A percentile compares a stretch with the other conserved stretches of the same genome.
Evolutionary conservation across 2,113 vertebrate species (phyloP).

Genomic region (Platanista minor): DNA sequence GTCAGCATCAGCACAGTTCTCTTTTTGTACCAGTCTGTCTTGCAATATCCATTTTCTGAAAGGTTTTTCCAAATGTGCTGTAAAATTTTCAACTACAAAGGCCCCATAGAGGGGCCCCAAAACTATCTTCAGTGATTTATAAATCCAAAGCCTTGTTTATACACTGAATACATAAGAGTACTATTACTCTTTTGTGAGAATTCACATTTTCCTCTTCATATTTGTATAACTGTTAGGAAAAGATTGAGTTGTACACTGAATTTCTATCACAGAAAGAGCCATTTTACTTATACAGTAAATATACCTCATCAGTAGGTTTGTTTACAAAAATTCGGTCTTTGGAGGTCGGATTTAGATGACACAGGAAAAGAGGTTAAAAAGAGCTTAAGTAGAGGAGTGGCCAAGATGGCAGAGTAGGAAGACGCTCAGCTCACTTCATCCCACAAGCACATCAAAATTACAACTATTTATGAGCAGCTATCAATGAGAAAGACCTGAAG

Average conservation of each 20-base stretch:
- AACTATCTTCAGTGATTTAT: background rate
- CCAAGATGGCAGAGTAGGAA: too few species aligned
- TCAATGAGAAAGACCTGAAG: too few species aligned
- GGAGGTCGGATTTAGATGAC: background rate
- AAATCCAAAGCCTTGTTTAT: background rate
- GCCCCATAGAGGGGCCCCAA: background rate
- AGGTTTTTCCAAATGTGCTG: background rate
- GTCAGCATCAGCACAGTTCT: background rate
- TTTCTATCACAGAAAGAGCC: background rate
- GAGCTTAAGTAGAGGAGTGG: background rate
- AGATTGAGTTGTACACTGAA: background rate
- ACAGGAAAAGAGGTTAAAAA: background rate
- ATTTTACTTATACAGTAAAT: slow-evolving; percentile 1
- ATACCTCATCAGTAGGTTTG: background rate
- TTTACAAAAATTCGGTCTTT: background rate
- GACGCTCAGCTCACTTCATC: too few species aligned
- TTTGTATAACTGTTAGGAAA: background rate
- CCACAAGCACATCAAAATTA: too few species aligned
- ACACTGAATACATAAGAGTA: background rate
- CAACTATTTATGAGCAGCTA: too few species aligned
- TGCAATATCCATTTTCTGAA: background rate
- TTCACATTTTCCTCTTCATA: background rate
- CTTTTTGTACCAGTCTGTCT: background rate
- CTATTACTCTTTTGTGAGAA: background rate
- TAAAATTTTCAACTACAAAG: background rate